phyloP scores from a whole-genome alignment of 92 coral and sea anemone species.

The Ricordea florida region DNA sequence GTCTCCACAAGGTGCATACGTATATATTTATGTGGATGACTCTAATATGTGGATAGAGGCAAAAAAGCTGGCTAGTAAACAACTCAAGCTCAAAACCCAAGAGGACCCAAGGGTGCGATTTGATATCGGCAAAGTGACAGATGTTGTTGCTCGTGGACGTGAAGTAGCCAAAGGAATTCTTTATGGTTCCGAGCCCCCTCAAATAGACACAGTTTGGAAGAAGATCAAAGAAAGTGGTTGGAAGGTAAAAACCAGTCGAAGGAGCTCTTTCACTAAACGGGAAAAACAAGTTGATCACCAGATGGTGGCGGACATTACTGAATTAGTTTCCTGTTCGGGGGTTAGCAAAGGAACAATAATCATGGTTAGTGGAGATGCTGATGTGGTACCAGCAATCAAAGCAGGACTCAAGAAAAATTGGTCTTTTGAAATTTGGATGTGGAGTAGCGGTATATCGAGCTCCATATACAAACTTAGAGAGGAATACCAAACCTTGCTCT shows the following conservation, averaged over 20 bases:
- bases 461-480: background rate
- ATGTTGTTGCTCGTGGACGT: slow-evolving; percentile 30
- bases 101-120: slow-evolving; percentile 42
- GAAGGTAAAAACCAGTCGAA: background rate
- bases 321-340: slow-evolving; percentile 9
- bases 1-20: background rate
- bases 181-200: slow-evolving; percentile 58
- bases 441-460: slow-evolving; percentile 22
- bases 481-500: background rate
- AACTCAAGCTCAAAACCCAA: background rate
- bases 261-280: slow-evolving; percentile 6
- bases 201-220: slow-evolving; percentile 39
- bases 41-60: slow-evolving; percentile 54
- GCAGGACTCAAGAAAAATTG: slow-evolving; percentile 8
- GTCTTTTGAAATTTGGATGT: slow-evolving; percentile 53
- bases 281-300: slow-evolving; percentile 58
- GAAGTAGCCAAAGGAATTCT: slow-evolving; percentile 7
- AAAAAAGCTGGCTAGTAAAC: slow-evolving; percentile 24
- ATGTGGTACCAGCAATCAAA: slow-evolving; percentile 43
- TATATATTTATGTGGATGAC: slow-evolving; percentile 43
- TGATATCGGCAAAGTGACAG: slow-evolving; percentile 30
- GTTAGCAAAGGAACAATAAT: slow-evolving; percentile 27
- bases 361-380: slow-evolving; percentile 58
- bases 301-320: slow-evolving; percentile 43
- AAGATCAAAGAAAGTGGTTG: background rate